Evolutionary conservation across 2,888 invertebrate genomes (phyloP).

Genomic region (Rotaria macrura): DNA sequence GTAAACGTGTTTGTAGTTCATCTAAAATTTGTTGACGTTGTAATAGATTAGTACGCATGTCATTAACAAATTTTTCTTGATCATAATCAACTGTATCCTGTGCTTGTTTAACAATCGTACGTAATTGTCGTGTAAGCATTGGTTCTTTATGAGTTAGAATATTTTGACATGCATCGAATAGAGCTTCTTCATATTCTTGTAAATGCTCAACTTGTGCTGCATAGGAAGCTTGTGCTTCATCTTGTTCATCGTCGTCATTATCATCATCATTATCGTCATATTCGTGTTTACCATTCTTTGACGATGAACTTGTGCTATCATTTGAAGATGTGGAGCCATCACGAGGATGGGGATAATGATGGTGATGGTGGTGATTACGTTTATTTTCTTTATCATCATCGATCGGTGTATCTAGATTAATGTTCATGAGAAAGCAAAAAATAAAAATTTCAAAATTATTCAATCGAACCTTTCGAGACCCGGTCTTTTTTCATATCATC

Average conservation of each 20-base stretch:
- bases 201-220: conserved; percentile 16
- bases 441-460: background rate
- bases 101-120: background rate
- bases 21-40: background rate
- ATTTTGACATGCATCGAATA: background rate
- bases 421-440: background rate
- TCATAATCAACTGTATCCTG: background rate
- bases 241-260: background rate
- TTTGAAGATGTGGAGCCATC: background rate
- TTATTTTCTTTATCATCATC: background rate
- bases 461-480: background rate
- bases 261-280: background rate
- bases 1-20: background rate
- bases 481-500: background rate
- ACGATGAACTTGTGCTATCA: background rate
- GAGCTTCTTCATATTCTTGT: conserved; percentile 19
- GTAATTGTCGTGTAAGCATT: background rate
- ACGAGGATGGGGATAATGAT: background rate
- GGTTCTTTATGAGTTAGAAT: background rate
- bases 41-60: background rate
- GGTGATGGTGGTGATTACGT: background rate
- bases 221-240: background rate
- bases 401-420: background rate
- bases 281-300: background rate
- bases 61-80: conserved; percentile 19